Percentiles rank a stretch among this genome's conserved stretches.
phyloP scores from a whole-genome alignment of 2,888 invertebrate species.

The Heliconius charithonia region DNA sequence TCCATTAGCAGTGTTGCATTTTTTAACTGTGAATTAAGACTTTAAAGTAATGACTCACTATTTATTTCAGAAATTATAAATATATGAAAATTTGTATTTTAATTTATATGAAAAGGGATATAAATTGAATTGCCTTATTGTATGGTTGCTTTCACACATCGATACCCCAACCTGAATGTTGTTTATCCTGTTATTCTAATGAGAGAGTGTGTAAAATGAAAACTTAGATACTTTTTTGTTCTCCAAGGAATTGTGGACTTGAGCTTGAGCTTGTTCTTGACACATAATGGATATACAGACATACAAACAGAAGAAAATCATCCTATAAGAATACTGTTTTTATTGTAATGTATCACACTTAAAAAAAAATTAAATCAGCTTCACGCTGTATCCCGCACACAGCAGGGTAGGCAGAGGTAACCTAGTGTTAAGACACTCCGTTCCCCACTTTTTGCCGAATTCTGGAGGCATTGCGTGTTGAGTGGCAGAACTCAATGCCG shows the following conservation, averaged over 20 bases:
- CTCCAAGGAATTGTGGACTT: too few relatives aligned
- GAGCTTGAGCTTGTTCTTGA: not conserved
- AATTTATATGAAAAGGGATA: not conserved
- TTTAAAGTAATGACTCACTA: conserved; percentile 27
- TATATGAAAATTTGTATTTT: not conserved
- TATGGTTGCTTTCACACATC: not conserved
- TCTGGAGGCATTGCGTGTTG: too few relatives aligned
- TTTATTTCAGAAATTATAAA: conserved; percentile 13
- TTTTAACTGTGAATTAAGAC: conserved; percentile 33
- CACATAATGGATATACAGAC: not conserved
- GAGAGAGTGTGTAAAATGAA: not conserved
- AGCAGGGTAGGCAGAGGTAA: too few relatives aligned
- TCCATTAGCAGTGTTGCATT: conserved; percentile 43
- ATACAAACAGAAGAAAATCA: not conserved
- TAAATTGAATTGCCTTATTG: not conserved
- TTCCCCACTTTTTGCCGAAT: too few relatives aligned
- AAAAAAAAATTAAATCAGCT: too few relatives aligned
- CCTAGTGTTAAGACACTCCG: too few relatives aligned
- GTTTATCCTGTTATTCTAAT: not conserved
- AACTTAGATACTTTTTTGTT: too few relatives aligned
- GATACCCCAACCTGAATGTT: not conserved
- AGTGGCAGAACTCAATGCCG: too few relatives aligned
- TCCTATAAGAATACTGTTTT: not conserved
- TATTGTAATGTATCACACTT: not conserved
- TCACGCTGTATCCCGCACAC: too few relatives aligned